phyloP scores from a whole-genome alignment of 2,113 vertebrate species.

The Phycodurus eques region DNA sequence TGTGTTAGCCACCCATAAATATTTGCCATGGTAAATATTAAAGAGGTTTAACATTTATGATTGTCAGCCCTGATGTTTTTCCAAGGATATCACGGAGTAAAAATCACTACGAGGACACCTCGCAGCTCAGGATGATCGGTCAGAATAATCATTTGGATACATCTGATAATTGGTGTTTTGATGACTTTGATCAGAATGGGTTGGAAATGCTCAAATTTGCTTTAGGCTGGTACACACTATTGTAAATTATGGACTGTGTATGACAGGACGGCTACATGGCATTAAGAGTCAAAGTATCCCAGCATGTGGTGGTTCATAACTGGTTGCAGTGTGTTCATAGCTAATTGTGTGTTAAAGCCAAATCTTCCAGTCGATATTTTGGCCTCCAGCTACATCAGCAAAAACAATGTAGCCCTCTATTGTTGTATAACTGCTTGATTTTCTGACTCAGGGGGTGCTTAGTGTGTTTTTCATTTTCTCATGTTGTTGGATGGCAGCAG shows the following conservation, averaged over 20 bases:
- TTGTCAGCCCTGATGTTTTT: no score
- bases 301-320: neutral
- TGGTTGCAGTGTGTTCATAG: neutral
- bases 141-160: no score
- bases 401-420: constrained; percentile 47
- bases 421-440: constrained; percentile 55
- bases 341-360: constrained; percentile 29
- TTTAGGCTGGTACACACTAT: no score
- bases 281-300: neutral
- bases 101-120: no score
- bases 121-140: no score
- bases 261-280: neutral
- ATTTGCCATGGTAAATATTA: no score
- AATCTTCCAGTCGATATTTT: constrained; percentile 28
- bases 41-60: no score
- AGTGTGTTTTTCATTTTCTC: constrained; percentile 53
- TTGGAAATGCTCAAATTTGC: no score
- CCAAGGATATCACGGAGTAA: no score
- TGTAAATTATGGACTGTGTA: neutral
- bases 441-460: constrained; percentile 8
- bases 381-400: constrained; percentile 31
- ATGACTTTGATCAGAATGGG: no score
- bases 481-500: constrained; percentile 45
- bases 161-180: no score
- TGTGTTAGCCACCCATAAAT: no score